These are phyloP conservation scores for Lumbricus terrestris DNA, from an alignment of 2,888 invertebrate species.

Conservation along the genomic window DNA sequence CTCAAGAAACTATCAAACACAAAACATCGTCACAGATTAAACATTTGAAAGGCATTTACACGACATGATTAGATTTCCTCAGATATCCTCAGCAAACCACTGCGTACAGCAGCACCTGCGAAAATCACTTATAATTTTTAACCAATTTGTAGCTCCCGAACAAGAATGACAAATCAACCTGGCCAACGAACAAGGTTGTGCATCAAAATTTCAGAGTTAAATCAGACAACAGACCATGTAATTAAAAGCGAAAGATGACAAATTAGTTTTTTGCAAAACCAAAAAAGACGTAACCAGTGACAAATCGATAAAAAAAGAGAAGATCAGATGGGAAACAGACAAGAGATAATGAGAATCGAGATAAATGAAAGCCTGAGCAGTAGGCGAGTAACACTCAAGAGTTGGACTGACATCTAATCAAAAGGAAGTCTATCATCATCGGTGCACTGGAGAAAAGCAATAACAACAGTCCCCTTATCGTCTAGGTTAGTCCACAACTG, in stretches of 20 bases:
- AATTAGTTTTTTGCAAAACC: not conserved
- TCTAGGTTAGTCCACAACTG: not conserved
- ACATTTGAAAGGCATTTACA: not conserved
- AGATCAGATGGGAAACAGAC: not conserved
- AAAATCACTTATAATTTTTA: not conserved
- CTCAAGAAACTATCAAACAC: not conserved
- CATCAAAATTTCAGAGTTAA: not conserved
- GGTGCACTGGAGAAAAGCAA: not conserved
- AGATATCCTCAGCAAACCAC: not conserved
- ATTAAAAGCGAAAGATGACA: not conserved
- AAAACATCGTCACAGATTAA: not conserved
- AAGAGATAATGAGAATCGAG: not conserved
- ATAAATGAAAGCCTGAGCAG: conserved; percentile 3
- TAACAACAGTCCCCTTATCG: not conserved
- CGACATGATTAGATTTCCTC: not conserved
- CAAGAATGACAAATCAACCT: too few relatives aligned
- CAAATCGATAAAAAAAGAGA: not conserved
- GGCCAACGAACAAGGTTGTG: not conserved
- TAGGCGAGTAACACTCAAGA: not conserved
- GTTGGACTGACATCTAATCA: not conserved
- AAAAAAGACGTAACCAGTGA: not conserved
- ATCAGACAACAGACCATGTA: not conserved
- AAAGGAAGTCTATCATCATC: not conserved
- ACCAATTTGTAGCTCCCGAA: not conserved
- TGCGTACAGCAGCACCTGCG: not conserved